Conservation (phyloP, 1,140 invertebrate genomes). For the Ylistrum balloti region DNA sequence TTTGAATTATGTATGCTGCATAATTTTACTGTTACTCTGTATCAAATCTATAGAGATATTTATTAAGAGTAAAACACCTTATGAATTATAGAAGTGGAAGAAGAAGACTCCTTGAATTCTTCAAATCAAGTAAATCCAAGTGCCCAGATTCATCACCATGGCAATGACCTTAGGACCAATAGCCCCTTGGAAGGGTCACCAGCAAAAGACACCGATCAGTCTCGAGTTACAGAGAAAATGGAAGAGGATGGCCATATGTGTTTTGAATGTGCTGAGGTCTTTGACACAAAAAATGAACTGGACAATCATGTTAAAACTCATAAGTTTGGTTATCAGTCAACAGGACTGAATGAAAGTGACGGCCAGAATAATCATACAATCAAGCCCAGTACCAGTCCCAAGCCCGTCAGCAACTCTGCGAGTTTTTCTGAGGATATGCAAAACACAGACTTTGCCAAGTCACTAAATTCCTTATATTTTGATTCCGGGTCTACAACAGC, state of each 20-base stretch:
- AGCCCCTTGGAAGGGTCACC: not conserved
- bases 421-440: slow-evolving; percentile 35
- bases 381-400: slow-evolving; percentile 43
- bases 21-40: no score
- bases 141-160: not conserved
- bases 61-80: slow-evolving; percentile 19
- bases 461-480: not conserved
- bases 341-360: not conserved
- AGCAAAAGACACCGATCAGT: not conserved
- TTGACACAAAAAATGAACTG: slow-evolving; percentile 56
- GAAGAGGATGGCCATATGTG: slow-evolving; percentile 55
- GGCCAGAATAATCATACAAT: not conserved
- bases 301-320: slow-evolving; percentile 58
- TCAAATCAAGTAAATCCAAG: not conserved
- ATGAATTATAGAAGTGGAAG: slow-evolving; percentile 16
- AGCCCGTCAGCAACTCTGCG: not conserved
- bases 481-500: not conserved
- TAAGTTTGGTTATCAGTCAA: slow-evolving; percentile 39
- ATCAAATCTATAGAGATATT: no score
- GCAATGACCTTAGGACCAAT: not conserved
- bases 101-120: slow-evolving; percentile 41
- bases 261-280: slow-evolving; percentile 61
- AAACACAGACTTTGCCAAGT: slow-evolving; percentile 43
- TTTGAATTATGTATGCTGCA: no score
- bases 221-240: slow-evolving; percentile 12